These are phyloP conservation scores for Siderastrea radians DNA, from an alignment of 92 coral and sea anemone species.

Conservation along the genomic window DNA sequence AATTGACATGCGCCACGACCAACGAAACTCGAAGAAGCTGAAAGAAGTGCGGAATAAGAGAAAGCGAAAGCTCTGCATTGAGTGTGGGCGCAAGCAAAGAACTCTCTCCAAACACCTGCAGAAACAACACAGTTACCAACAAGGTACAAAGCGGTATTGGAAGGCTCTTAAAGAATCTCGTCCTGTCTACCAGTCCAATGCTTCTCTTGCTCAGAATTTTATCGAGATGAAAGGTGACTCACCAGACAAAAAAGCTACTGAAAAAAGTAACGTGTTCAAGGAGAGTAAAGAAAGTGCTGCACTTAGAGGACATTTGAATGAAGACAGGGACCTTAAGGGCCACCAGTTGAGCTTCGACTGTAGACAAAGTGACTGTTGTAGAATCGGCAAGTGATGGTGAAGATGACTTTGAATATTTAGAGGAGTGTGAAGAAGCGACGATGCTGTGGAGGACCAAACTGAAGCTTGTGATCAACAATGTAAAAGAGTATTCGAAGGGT, in stretches of 20 bases:
- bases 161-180: conserved; percentile 10
- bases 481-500: neutral
- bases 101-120: conserved; percentile 22
- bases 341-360: neutral
- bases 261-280: neutral
- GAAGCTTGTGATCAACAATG: neutral
- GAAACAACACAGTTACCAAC: neutral
- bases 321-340: neutral
- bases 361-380: neutral
- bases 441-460: neutral
- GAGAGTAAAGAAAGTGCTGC: neutral
- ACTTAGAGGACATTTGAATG: neutral
- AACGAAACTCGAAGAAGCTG: neutral
- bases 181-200: neutral
- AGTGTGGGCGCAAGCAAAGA: conserved; percentile 21
- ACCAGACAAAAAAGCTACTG: neutral
- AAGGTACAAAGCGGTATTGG: conserved; percentile 10
- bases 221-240: neutral
- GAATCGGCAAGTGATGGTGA: neutral
- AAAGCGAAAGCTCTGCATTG: neutral
- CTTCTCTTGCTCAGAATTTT: neutral
- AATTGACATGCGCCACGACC: conserved; percentile 8
- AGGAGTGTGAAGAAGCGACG: neutral
- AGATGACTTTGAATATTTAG: neutral
- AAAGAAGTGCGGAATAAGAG: conserved; percentile 5